Evolutionary conservation across 2,113 vertebrate species (phyloP), one percentile per base, ranked within the genome.

Genomic region (Chrysemys picta): DNA sequence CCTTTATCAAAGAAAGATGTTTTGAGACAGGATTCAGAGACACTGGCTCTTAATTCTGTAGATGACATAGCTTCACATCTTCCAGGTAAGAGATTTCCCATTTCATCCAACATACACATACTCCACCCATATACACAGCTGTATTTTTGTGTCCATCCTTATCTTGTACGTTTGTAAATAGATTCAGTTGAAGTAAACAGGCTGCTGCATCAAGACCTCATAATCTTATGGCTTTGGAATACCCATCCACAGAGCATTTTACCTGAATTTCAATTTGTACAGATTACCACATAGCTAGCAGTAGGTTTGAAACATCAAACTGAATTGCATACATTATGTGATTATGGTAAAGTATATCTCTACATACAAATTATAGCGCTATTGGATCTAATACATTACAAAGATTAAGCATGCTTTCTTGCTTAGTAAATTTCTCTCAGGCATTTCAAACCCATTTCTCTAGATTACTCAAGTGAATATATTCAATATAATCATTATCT

Each of bases 51-150:
- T 89, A 85, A 31, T 86, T 57, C 93, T 91, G 72, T 62, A 84
- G 94, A 95, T 89, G 85, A 45, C 14, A 16, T 87, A 94, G 57
- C 95, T 90, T 21, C 82, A 87, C 72, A 21, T 57, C 91, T 82
- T 91, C 31, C 96, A 97, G 98, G 98, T 98, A 93, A 94, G 84
- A 94, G 42, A 83, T 29, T 90, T 93, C 78, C 84, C 14, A 2
- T 78, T 92, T 93, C 72, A 50, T 52, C 52, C 81, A 59, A 82
- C 87, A 75, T 57, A 82, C 82, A 59, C 93, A 69, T 84, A 80
- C 1, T 81, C 57, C 54, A 93, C 29, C 17, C 38, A 47, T 82
- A 75, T 81, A 88, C 76, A 80, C 49, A 91, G 82, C 78, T 92
- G 78, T 62, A 12, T 35, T 81, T 93, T 82, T 92, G 65, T 69